These are phyloP conservation scores for Chionoecetes opilio DNA, from an alignment of 1,140 invertebrate species.

Conservation along the genomic window DNA sequence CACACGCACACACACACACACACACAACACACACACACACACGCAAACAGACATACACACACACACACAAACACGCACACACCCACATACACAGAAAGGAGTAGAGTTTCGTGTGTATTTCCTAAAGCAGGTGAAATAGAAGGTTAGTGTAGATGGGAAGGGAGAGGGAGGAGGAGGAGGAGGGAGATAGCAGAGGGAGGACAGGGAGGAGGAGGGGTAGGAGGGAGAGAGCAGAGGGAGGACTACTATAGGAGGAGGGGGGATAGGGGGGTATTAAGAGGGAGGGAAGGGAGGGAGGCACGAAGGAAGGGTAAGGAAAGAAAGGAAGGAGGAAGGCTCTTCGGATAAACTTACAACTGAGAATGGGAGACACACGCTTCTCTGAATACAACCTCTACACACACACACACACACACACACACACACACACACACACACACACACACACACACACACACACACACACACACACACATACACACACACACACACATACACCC, in stretches of 20 bases:
- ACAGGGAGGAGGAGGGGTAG: not conserved
- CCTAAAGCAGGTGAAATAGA: too few relatives aligned
- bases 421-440: not conserved
- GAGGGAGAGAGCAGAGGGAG: not conserved
- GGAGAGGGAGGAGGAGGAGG: not conserved
- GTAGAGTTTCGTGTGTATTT: too few relatives aligned
- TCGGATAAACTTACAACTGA: not conserved
- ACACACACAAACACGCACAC: not conserved
- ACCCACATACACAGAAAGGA: too few relatives aligned
- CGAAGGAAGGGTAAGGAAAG: not conserved
- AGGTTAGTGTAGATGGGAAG: too few relatives aligned
- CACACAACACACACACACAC: not conserved
- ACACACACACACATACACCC: not conserved
- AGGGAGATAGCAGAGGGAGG: not conserved
- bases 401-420: conserved; percentile 1
- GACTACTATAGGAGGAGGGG: not conserved
- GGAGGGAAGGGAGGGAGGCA: not conserved
- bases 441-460: conserved; percentile 24
- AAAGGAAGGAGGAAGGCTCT: not conserved
- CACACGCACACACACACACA: not conserved
- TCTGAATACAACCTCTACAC: not conserved
- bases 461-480: conserved; percentile 18
- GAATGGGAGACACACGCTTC: not conserved
- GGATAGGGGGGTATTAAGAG: not conserved
- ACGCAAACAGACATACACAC: not conserved